Evolutionary conservation across 1,140 invertebrate species (phyloP), one percentile per base, ranked within the genome.

Genomic region (Aphelinus certus): DNA sequence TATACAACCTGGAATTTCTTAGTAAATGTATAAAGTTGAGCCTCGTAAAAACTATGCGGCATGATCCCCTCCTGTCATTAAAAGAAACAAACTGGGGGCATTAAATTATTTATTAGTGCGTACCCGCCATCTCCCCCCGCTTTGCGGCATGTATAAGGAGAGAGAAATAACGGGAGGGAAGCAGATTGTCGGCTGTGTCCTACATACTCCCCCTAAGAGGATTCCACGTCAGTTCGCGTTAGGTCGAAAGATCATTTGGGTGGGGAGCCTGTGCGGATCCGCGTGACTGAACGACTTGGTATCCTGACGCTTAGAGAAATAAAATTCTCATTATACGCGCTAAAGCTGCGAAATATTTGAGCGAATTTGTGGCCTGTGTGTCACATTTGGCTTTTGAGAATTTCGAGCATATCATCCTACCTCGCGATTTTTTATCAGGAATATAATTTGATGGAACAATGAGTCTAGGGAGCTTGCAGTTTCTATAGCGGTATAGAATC

Each of bases 391-490:
- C 70, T 71, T 43, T 63, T 69, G n/a, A 26, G 63, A 47, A 63
- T 69, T 66, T 62, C 47, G 49, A 46, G 10, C 48, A 5, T 7
- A 42, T 5, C n/a, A 6, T 78, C 72, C 73, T 63, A 71, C 70
- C 56, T 64, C 71, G 75, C 72, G 65, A 65, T 72, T 72, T 78
- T 61, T 75, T 75, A 78, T 77, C 62, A 65, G 7, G 1, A 58
- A 9, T 62, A 71, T 26, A 26, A 26, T 26, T 26, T 26, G 26
- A 26, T 26, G 26, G 26, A 26, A 26, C 26, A 26, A 26, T 26
- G 26, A 26, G 26, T 26, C 26, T 26, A 26, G 26, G 26, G 26
- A 26, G 26, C 26, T 26, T 26, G 26, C 26, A 26, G 26, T 26
- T 26, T 26, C 26, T 26, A 26, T 26, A 26, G 26, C 26, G 26